Percentiles rank a stretch among this genome's conserved stretches.
phyloP scores from a whole-genome alignment of 2,797 vertebrate species.

The Dendrocincla tyrannina region DNA sequence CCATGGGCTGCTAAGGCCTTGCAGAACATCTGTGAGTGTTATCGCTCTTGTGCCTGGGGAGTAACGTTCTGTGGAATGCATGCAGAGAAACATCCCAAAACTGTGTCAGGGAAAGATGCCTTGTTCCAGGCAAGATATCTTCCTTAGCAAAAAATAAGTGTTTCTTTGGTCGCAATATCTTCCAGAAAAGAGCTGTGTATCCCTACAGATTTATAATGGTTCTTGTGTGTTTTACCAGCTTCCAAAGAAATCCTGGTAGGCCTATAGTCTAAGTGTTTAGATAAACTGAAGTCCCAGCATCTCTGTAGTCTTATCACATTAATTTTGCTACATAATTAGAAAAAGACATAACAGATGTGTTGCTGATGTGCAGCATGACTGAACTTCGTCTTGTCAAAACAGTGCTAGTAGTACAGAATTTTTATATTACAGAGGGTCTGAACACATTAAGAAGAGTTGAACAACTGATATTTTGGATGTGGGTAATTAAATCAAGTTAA shows the following conservation, averaged over 20 bases:
- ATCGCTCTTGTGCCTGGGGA: too few relatives aligned
- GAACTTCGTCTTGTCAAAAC: background rate
- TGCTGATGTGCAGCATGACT: background rate
- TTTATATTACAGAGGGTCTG: background rate
- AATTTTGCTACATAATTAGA: background rate
- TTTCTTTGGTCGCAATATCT: too few relatives aligned
- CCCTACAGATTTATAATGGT: background rate
- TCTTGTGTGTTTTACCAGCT: fast-evolving
- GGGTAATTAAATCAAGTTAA: background rate
- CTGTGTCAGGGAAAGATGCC: too few relatives aligned
- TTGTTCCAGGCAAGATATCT: too few relatives aligned
- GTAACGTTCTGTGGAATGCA: too few relatives aligned
- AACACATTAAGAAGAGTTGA: background rate
- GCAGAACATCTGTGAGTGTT: too few relatives aligned
- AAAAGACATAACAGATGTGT: background rate
- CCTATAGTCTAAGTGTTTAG: background rate
- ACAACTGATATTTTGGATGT: background rate
- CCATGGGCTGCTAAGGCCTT: too few relatives aligned
- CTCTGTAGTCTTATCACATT: background rate
- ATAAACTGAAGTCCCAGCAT: background rate
- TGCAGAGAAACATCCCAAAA: too few relatives aligned
- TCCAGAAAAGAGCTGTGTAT: too few relatives aligned
- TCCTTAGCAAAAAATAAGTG: too few relatives aligned
- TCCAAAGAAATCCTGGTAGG: background rate
- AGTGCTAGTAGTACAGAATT: background rate